These are phyloP conservation scores for Mythimna loreyi DNA, from an alignment of 2,888 invertebrate genomes.

Conservation along the genomic window DNA sequence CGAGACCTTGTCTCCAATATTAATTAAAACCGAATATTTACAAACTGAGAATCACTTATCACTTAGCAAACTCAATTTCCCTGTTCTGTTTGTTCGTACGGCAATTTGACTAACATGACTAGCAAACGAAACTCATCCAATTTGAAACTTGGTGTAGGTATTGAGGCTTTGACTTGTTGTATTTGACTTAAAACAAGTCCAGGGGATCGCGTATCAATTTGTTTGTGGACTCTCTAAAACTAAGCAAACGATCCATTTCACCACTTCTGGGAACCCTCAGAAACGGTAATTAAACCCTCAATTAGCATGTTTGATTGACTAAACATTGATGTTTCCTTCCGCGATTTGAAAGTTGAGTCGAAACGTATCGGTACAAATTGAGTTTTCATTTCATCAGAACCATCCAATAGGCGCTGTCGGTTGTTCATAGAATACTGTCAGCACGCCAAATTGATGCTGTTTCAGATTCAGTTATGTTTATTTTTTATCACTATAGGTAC, in stretches of 20 bases:
- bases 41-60: conserved; percentile 38
- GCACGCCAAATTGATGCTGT: background rate
- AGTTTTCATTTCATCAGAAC: too few species aligned
- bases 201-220: conserved; percentile 22
- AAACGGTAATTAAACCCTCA: conserved; percentile 11
- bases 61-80: conserved; percentile 49
- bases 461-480: too few species aligned
- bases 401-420: background rate
- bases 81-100: conserved; percentile 51
- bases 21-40: conserved; percentile 55
- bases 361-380: background rate
- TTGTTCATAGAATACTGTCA: background rate
- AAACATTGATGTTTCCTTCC: conserved; percentile 2
- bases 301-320: conserved; percentile 4
- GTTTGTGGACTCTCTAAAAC: conserved; percentile 28
- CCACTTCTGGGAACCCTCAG: background rate
- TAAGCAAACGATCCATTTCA: conserved; percentile 11
- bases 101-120: conserved; percentile 59
- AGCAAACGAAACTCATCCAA: conserved; percentile 55
- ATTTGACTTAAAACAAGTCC: conserved; percentile 48
- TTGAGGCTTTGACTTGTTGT: conserved; percentile 43
- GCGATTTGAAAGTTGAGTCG: background rate
- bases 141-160: conserved; percentile 45
- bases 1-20: conserved; percentile 17
- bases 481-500: too few species aligned